phyloP scores from a whole-genome alignment of 2,113 vertebrate genomes.

The Apeltes quadracus region DNA sequence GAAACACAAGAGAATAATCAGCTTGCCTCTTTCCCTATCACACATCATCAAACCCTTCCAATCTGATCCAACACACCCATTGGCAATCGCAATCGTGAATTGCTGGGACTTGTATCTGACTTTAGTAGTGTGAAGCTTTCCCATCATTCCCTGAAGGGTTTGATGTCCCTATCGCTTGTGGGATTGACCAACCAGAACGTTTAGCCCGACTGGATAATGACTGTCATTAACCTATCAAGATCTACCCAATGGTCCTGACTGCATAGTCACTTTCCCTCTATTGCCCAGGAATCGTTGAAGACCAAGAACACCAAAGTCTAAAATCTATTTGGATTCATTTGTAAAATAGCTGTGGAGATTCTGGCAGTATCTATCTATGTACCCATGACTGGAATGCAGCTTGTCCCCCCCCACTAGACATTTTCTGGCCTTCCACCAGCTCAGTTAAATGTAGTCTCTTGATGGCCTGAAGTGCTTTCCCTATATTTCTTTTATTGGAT shows the following conservation, averaged over 20 bases:
- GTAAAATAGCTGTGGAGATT: constrained; percentile 73
- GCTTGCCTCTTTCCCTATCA: constrained; percentile 5
- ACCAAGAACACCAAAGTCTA: constrained; percentile 70
- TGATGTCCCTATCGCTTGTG: constrained; percentile 57
- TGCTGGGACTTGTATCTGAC: constrained; percentile 55
- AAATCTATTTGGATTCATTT: constrained; percentile 76
- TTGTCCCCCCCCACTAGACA: constrained; percentile 34
- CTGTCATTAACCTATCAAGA: constrained; percentile 79
- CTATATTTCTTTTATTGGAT: constrained; percentile 47
- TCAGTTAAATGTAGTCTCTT: constrained; percentile 41
- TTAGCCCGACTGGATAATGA: constrained; percentile 70
- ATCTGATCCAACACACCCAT: constrained; percentile 40
- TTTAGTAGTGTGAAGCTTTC: constrained; percentile 71
- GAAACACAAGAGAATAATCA: constrained; percentile 22
- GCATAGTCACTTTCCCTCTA: constrained; percentile 57
- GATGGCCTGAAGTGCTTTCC: constrained; percentile 46
- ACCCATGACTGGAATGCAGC: constrained; percentile 79
- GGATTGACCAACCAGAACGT: constrained; percentile 56
- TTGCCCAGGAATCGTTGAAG: too few species aligned
- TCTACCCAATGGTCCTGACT: constrained; percentile 55
- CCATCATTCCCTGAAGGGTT: constrained; percentile 72
- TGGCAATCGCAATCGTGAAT: constrained; percentile 48
- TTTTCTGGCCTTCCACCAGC: constrained; percentile 50
- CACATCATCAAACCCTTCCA: constrained; percentile 15
- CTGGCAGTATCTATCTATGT: constrained; percentile 77